phyloP scores from a whole-genome alignment of 2,888 invertebrate genomes.

The Agrochola litura region DNA sequence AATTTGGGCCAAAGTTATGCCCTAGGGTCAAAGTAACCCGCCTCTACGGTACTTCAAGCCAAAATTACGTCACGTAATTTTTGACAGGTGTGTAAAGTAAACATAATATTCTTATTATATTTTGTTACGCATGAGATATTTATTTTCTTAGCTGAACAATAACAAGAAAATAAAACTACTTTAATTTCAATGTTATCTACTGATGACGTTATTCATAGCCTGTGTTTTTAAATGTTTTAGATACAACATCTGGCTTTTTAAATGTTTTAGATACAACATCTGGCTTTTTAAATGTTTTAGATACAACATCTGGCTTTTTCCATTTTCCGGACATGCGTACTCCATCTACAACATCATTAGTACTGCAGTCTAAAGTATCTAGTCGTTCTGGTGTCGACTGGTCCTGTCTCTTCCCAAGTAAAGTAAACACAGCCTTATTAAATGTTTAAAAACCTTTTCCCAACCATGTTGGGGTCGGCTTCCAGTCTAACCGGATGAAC shows the following conservation, averaged over 20 bases:
- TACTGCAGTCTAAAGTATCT: neutral
- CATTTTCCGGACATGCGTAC: neutral
- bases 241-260: neutral
- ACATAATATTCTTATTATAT: too few relatives aligned
- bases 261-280: conserved; percentile 19
- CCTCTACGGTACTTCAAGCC: too few relatives aligned
- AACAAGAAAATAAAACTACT: too few relatives aligned
- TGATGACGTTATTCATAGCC: neutral
- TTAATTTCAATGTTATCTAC: neutral
- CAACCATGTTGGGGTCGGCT: neutral
- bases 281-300: conserved; percentile 12
- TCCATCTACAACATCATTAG: neutral
- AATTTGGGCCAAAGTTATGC: too few relatives aligned
- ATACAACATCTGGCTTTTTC: neutral
- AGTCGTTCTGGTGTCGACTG: neutral
- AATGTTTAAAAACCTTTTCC: neutral
- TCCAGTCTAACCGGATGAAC: neutral
- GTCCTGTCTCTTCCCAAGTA: conserved; percentile 6
- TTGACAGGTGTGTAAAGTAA: too few relatives aligned
- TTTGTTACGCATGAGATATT: too few relatives aligned
- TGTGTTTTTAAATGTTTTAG: conserved; percentile 14
- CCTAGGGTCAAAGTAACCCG: too few relatives aligned
- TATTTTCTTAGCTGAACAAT: too few relatives aligned
- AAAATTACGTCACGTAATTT: too few relatives aligned
- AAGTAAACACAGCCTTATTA: neutral